A percentile compares a stretch with the other conserved stretches of the same genome.
phyloP scores from a whole-genome alignment of 2,113 vertebrate species.

The Carassius gibelio region DNA sequence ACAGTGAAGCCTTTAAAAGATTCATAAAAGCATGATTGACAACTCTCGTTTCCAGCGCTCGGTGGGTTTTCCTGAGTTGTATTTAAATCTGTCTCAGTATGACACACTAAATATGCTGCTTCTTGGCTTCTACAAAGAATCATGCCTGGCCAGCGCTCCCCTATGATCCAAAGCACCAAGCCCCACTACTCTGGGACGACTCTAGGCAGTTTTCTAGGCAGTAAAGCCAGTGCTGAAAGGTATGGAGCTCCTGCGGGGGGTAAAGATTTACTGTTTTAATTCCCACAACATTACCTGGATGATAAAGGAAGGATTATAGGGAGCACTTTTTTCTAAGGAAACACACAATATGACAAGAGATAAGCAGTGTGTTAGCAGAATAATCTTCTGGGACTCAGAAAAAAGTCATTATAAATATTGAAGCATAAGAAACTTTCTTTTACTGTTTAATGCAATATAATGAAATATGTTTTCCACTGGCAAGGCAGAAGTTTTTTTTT shows the following conservation, averaged over 20 bases:
- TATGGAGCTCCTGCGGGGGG: background rate
- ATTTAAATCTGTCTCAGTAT: background rate
- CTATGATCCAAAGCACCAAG: background rate
- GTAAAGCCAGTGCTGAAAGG: background rate
- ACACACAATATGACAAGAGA: background rate
- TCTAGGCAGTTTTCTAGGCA: background rate
- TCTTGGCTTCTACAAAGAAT: background rate
- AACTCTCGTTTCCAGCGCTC: background rate
- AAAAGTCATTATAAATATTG: background rate
- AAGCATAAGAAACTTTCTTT: background rate
- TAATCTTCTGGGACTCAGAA: background rate
- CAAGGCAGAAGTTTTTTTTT: too few species aligned
- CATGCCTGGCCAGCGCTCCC: background rate
- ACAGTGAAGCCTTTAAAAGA: slow-evolving; percentile 14
- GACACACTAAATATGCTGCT: background rate
- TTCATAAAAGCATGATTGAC: background rate
- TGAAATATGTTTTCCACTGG: background rate
- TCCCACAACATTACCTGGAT: background rate
- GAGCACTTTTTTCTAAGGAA: background rate
- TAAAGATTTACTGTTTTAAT: slow-evolving; percentile 8
- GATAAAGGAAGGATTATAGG: background rate
- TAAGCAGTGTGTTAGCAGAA: background rate
- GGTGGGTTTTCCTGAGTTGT: slow-evolving; percentile 15
- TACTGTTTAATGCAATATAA: background rate
- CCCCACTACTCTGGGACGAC: background rate